Evolutionary conservation across 2,888 invertebrate species (phyloP), one percentile per base, ranked within the genome.

Genomic region (Trichacis sp.): DNA sequence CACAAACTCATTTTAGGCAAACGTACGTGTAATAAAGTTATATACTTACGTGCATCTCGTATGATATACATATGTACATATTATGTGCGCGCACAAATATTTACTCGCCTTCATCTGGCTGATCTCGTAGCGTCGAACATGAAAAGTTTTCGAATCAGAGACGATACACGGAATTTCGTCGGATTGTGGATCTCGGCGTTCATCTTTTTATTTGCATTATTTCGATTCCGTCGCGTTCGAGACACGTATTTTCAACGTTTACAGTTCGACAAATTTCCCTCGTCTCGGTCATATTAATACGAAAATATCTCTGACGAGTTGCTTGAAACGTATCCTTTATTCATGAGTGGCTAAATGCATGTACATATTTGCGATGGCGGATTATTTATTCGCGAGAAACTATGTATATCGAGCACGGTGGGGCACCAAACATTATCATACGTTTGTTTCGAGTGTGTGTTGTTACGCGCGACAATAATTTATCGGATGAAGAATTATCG

Each of bases 391-490:
- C 45, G 15, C 17, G n/a, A 18, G 2, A 1, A 11, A 19, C 8
- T 24, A 24, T 8, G 8, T 24, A 8, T 24, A 24, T 24, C 24
- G 8, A 24, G 24, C 24, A n/a, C 19, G 1, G 8, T 42, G n/a
- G 24, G 8, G 24, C 24, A 24, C 24, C 24, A 24, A 24, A 24
- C 24, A 33, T 33, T 33, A n/a, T 33, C n/a, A 33, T 33, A 11
- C n/a, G 9, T 33, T 11, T 33, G 11, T 33, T 33, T 33, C 33
- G 33, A 33, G 24, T 24, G 24, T 24, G n/a, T 24, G 8, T 59
- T 51, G 58, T 64, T 64, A 53, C 64, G 58, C 51, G 50, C 50
- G 64, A 59, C 64, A 64, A 64, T 64, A 64, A 64, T 64, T 64
- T 64, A 46, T 47, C 43, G 45, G 50, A 50, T 46, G 53, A 40